These are phyloP conservation scores for Limanda limanda DNA, from an alignment of 2,113 vertebrate species.

Conservation along the genomic window DNA sequence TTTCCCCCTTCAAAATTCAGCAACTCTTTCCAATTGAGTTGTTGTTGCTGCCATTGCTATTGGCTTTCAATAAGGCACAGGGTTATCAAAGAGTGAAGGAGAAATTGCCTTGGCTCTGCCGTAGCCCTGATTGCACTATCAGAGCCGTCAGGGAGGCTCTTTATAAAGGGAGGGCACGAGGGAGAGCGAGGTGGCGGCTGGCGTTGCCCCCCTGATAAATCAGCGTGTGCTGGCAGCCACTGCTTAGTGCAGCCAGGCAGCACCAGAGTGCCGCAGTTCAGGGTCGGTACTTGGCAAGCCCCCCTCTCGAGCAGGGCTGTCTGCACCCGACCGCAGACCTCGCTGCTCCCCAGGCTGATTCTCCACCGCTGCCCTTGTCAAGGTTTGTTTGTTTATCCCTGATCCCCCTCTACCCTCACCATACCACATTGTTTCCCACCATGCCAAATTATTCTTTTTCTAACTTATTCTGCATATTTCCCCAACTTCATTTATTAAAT, in stretches of 20 bases:
- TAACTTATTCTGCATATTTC: conserved; percentile 78
- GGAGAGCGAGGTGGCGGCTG: conserved; percentile 81
- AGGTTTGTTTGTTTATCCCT: conserved; percentile 81
- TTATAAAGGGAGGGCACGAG: conserved; percentile 82
- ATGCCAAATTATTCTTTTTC: conserved; percentile 74
- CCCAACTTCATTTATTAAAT: conserved; percentile 79
- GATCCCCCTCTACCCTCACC: conserved; percentile 61
- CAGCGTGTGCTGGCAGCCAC: conserved; percentile 79
- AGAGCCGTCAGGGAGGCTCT: conserved; percentile 86
- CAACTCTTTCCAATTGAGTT: conserved; percentile 85
- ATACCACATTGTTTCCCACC: conserved; percentile 70
- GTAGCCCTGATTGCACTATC: conserved; percentile 87
- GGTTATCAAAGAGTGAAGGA: conserved; percentile 87
- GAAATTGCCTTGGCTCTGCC: conserved; percentile 87
- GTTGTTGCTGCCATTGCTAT: conserved; percentile 82
- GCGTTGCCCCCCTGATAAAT: conserved; percentile 85
- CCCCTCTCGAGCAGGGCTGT: conserved; percentile 66
- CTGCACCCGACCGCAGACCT: conserved; percentile 73
- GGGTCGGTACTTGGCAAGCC: conserved; percentile 81
- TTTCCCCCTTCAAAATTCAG: conserved; percentile 75
- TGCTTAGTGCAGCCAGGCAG: conserved; percentile 79
- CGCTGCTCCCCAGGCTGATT: conserved; percentile 60
- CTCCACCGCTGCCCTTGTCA: conserved; percentile 78
- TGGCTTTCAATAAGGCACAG: conserved; percentile 81
- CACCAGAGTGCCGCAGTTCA: conserved; percentile 77